Evolutionary conservation across 2,113 vertebrate genomes (phyloP), one percentile per base, ranked within the genome.

Genomic region (Ivindomyrus marchei): DNA sequence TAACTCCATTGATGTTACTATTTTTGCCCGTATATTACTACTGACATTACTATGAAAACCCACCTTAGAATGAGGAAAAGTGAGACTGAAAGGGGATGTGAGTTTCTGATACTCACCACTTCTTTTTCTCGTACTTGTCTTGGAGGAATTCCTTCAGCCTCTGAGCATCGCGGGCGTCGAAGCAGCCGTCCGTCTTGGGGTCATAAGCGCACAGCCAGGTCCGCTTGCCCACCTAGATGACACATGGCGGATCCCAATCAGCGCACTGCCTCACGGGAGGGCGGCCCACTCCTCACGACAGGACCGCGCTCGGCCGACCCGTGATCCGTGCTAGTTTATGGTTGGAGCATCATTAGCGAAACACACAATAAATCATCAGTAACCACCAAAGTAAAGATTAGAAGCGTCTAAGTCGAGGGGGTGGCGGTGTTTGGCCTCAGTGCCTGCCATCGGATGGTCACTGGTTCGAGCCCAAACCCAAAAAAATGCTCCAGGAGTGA

Each of bases 131-230:
- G 2, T 97, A 98, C 94, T 98, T 98, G 92, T 98, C 97, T 93
- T 98, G 97, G 49, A 98, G 96, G 93, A 98, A 98, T 92, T 98
- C 97, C 93, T 98, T 98, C 92, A 97, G 96, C 91, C 97, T 97
- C 94, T 97, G 97, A 21, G 97, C 96, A 92, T 98, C 97, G 89
- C 97, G 97, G 92, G 96, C 95, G 91, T 98, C 97, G 3, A 96
- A 95, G 92, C 96, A 95, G 91, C 96, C 92, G 42, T 97, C 96
- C 0, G 96, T 95, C 93, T 97, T 97, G 74, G 96, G 96, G 91
- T 98, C 97, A 89, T 97, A 97, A 10, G 96, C 95, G 89, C 97
- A 97, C 90, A 98, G 93, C 97, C 97, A 98, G 11, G 97, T 97
- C 92, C 96, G 96, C 91, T 96, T 96, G 91, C 97, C 97, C 1